These are phyloP conservation scores for Scaptodrosophila latifasciaeformis DNA, from an alignment of 2,888 invertebrate species.

Conservation along the genomic window DNA sequence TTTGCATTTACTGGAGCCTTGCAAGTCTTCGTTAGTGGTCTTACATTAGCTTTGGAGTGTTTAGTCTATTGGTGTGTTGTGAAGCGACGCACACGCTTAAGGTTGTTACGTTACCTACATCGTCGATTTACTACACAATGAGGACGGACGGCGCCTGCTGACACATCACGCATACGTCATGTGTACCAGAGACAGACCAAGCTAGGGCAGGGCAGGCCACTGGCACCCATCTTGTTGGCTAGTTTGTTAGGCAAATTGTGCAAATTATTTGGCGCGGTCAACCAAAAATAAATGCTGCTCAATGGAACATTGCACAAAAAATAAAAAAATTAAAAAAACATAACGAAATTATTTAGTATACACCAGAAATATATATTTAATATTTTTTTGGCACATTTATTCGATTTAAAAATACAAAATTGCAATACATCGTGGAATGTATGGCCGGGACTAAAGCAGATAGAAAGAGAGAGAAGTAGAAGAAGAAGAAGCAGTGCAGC, in stretches of 20 bases:
- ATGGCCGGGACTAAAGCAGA: conserved; percentile 20
- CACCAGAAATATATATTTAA: conserved; percentile 29
- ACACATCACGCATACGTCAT: conserved; percentile 23
- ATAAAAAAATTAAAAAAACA: too few species aligned
- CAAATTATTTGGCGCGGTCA: conserved; percentile 6
- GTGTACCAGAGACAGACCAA: too few species aligned
- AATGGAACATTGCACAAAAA: conserved; percentile 18
- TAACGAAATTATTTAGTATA: too few species aligned
- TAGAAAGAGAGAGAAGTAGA: too few species aligned
- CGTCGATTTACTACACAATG: conserved; percentile 31
- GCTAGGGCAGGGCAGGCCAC: too few species aligned
- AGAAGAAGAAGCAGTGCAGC: conserved; percentile 7
- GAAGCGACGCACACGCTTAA: conserved; percentile 40
- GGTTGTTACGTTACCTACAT: conserved; percentile 47
- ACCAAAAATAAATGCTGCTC: conserved; percentile 4
- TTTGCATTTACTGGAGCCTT: conserved; percentile 51
- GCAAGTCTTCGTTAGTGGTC: conserved; percentile 31
- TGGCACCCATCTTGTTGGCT: neutral
- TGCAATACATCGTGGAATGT: conserved; percentile 64
- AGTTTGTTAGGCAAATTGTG: conserved; percentile 3
- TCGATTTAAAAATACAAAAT: conserved; percentile 61
- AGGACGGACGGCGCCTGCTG: neutral
- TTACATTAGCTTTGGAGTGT: conserved; percentile 53
- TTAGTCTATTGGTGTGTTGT: conserved; percentile 40
- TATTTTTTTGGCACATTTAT: conserved; percentile 66